These are phyloP conservation scores for Labeo catla DNA, from an alignment of 2,113 vertebrate species.

Conservation along the genomic window DNA sequence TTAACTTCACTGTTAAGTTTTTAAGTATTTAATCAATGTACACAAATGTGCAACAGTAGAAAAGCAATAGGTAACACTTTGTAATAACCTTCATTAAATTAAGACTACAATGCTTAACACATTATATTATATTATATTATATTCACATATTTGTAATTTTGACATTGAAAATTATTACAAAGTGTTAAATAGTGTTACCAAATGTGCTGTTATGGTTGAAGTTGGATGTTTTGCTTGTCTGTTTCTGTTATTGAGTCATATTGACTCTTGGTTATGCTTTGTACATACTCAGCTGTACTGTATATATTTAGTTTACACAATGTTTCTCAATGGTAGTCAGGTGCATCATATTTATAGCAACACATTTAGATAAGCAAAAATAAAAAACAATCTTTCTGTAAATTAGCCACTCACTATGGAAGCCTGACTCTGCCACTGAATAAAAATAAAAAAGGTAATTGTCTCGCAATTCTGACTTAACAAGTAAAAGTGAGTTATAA, in stretches of 20 bases:
- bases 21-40: conserved; percentile 71
- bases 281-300: conserved; percentile 57
- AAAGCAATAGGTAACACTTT: conserved; percentile 22
- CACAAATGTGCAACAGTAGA: conserved; percentile 42
- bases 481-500: too few species aligned
- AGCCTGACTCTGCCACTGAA: too few species aligned
- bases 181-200: conserved; percentile 28
- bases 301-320: conserved; percentile 60
- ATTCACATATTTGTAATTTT: not conserved
- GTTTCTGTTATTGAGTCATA: conserved; percentile 75
- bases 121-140: not conserved
- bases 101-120: not conserved
- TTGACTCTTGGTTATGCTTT: conserved; percentile 73
- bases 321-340: conserved; percentile 45
- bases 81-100: not conserved
- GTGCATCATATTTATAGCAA: conserved; percentile 66
- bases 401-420: not conserved
- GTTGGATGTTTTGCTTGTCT: conserved; percentile 51
- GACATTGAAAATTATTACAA: conserved; percentile 5
- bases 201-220: conserved; percentile 41
- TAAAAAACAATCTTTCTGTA: not conserved
- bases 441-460: too few species aligned
- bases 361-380: conserved; percentile 52
- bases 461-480: too few species aligned
- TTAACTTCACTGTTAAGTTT: conserved; percentile 60